Evolutionary conservation across 2,888 invertebrate species (phyloP).

Genomic region (Lasioglossum pauxillum): DNA sequence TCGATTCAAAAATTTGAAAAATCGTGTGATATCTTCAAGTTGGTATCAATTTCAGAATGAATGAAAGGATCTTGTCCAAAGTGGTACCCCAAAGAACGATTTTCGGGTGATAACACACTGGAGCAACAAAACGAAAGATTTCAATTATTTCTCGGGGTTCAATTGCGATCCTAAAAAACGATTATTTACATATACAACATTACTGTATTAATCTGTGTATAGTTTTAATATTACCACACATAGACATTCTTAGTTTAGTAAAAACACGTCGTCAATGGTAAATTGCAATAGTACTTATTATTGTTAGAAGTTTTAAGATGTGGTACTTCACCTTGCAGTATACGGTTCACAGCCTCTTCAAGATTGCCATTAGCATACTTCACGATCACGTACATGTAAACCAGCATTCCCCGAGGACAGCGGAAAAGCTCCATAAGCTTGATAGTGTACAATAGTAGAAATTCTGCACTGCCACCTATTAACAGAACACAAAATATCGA

Average conservation of each 20-base stretch:
- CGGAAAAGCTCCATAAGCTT: constrained; percentile 87
- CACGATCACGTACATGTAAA: constrained; percentile 91
- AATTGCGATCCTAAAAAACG: not conserved
- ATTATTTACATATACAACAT: not conserved
- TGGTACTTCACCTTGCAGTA: constrained; percentile 89
- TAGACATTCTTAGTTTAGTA: not conserved
- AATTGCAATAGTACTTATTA: not conserved
- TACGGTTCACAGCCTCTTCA: constrained; percentile 91
- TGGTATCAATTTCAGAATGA: constrained; percentile 36
- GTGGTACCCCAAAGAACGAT: constrained; percentile 31
- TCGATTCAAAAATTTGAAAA: not conserved
- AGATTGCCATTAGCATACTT: constrained; percentile 91
- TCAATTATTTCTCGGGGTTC: constrained; percentile 16
- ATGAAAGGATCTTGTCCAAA: constrained; percentile 27
- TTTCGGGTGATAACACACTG: constrained; percentile 48
- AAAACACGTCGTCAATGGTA: not conserved
- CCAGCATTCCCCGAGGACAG: constrained; percentile 93
- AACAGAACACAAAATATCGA: not conserved
- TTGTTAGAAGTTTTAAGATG: not conserved
- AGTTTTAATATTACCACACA: not conserved
- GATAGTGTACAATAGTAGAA: constrained; percentile 90
- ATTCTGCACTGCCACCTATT: constrained; percentile 81
- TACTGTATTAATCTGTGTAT: not conserved
- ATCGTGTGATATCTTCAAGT: constrained; percentile 10
- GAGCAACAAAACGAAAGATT: constrained; percentile 32